These are phyloP conservation scores for Ochropacha duplaris DNA, from an alignment of 2,888 invertebrate genomes.

Conservation along the genomic window DNA sequence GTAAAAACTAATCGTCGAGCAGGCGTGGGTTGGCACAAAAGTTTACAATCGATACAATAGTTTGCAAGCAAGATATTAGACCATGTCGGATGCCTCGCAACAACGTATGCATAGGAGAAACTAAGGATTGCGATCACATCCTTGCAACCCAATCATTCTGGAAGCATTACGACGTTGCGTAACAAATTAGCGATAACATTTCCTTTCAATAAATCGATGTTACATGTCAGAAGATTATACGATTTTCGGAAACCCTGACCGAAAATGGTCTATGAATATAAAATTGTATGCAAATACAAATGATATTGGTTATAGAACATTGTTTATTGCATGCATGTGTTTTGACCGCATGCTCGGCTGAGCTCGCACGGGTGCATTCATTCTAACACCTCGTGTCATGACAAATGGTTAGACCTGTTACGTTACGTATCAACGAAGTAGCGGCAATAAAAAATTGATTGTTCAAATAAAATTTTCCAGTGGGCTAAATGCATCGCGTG, in stretches of 20 bases:
- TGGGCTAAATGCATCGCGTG: conserved; percentile 47
- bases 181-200: background rate
- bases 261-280: background rate
- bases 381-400: conserved; percentile 3
- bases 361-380: background rate
- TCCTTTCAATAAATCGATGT: background rate
- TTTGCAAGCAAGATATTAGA: conserved; percentile 31
- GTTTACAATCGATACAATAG: conserved; percentile 11
- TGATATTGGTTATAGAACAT: background rate
- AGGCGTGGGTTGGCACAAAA: conserved; percentile 30
- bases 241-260: conserved; percentile 5
- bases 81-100: conserved; percentile 32
- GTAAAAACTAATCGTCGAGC: conserved; percentile 45
- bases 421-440: conserved; percentile 18
- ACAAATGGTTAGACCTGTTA: conserved; percentile 1
- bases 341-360: background rate
- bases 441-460: conserved; percentile 20
- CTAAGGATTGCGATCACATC: conserved; percentile 31
- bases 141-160: conserved; percentile 21
- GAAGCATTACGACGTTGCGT: conserved; percentile 6
- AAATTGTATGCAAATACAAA: background rate
- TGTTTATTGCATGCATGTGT: background rate
- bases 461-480: conserved; percentile 19
- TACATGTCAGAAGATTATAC: background rate
- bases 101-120: conserved; percentile 21